phyloP scores from a whole-genome alignment of 2,797 vertebrate species.

The Rhinoraja longicauda region DNA sequence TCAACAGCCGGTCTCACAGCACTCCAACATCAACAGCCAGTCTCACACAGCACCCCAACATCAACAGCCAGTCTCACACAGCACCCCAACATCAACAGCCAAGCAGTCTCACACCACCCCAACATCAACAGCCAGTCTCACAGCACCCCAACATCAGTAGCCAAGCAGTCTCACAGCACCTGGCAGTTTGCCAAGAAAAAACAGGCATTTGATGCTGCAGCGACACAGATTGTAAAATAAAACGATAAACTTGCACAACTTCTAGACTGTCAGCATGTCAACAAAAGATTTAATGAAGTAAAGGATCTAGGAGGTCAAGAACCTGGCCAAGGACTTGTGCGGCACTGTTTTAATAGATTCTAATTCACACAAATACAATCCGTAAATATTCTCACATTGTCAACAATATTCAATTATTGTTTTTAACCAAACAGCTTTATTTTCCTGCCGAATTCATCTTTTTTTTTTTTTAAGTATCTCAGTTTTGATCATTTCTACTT shows the following conservation, averaged over 20 bases:
- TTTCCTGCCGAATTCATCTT: not conserved
- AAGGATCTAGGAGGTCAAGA: not conserved
- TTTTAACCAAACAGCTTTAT: not conserved
- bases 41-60: too few species aligned
- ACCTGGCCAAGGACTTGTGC: not conserved
- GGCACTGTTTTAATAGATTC: not conserved
- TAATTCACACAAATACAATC: not conserved
- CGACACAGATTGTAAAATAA: not conserved
- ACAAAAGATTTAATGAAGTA: not conserved
- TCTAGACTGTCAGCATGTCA: not conserved
- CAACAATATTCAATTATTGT: not conserved
- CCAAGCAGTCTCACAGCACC: not conserved
- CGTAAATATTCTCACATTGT: not conserved
- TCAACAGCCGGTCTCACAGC: too few species aligned
- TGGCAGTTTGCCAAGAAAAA: not conserved
- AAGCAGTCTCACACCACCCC: too few species aligned
- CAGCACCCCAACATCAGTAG: not conserved
- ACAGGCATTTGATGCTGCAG: not conserved
- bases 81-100: too few species aligned
- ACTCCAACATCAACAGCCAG: too few species aligned
- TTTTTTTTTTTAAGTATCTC: not conserved
- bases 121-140: too few species aligned
- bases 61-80: too few species aligned
- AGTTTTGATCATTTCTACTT: not conserved
- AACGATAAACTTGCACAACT: not conserved